These are phyloP conservation scores for Manis crassicaudata DNA, from an alignment of 2,797 vertebrate genomes.

Conservation along the genomic window DNA sequence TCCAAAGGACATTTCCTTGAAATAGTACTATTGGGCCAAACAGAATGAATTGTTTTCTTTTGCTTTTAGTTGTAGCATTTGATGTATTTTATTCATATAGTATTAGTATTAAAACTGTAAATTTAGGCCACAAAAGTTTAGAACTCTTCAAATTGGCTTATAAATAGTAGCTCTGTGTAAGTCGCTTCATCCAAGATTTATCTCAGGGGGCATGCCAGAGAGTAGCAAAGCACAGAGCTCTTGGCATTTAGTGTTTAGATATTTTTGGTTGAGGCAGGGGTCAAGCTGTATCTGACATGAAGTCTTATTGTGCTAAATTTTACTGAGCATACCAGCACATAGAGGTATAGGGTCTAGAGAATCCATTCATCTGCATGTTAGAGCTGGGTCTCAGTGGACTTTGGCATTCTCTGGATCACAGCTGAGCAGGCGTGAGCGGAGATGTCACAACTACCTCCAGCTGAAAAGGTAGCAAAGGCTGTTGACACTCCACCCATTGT, in stretches of 20 bases:
- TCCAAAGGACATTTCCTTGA: neutral
- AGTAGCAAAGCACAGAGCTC: neutral
- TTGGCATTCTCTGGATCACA: neutral
- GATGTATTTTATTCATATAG: constrained; percentile 8
- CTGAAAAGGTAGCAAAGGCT: neutral
- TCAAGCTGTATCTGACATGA: neutral
- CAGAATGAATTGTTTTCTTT: neutral
- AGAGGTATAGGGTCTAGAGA: neutral
- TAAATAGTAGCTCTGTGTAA: neutral
- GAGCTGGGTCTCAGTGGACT: neutral
- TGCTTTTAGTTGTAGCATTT: neutral
- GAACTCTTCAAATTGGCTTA: neutral
- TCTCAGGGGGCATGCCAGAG: neutral
- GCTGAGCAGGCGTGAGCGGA: neutral
- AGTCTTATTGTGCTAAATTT: neutral
- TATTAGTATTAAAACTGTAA: neutral
- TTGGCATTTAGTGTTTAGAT: neutral
- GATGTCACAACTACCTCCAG: neutral
- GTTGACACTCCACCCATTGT: neutral
- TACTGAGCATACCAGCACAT: neutral
- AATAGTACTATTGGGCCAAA: neutral
- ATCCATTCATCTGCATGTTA: neutral
- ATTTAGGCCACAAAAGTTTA: neutral
- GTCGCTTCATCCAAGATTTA: neutral
- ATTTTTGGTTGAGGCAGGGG: neutral